phyloP scores from a whole-genome alignment of 2,888 invertebrate genomes.

The Ischnura elegans region DNA sequence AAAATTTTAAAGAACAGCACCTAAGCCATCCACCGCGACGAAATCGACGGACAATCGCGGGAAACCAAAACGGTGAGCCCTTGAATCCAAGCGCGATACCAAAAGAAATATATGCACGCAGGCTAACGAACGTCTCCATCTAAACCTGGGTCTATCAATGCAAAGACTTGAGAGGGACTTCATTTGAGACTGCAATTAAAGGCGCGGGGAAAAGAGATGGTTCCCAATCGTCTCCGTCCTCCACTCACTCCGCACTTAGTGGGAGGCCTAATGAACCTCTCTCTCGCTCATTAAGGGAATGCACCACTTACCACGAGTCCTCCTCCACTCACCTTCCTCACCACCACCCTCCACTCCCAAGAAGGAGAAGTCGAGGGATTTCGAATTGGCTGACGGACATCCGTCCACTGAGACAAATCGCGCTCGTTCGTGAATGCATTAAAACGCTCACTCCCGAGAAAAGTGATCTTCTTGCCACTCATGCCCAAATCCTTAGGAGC shows the following conservation, averaged over 20 bases:
- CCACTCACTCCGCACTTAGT: neutral
- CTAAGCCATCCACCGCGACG: neutral
- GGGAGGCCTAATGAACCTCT: constrained; percentile 26
- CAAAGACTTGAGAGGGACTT: neutral
- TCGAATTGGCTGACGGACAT: constrained; percentile 1
- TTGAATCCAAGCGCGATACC: neutral
- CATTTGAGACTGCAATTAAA: constrained; percentile 11
- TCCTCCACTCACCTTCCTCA: neutral
- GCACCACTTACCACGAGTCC: neutral
- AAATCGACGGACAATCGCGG: neutral
- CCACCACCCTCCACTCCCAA: neutral
- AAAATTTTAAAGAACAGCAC: neutral
- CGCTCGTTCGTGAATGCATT: neutral
- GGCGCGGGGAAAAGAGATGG: neutral
- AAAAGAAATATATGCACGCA: neutral
- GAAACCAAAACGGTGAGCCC: neutral
- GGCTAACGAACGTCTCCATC: neutral
- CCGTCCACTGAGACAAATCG: neutral
- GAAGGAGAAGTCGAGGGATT: neutral
- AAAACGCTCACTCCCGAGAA: neutral
- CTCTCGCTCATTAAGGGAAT: neutral
- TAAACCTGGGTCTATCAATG: neutral
- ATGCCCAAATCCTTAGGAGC: neutral
- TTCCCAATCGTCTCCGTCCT: constrained; percentile 16
- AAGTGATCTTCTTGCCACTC: neutral